These are phyloP conservation scores for Drosophila trapezifrons DNA, from an alignment of 1,140 invertebrate species.

Conservation along the genomic window DNA sequence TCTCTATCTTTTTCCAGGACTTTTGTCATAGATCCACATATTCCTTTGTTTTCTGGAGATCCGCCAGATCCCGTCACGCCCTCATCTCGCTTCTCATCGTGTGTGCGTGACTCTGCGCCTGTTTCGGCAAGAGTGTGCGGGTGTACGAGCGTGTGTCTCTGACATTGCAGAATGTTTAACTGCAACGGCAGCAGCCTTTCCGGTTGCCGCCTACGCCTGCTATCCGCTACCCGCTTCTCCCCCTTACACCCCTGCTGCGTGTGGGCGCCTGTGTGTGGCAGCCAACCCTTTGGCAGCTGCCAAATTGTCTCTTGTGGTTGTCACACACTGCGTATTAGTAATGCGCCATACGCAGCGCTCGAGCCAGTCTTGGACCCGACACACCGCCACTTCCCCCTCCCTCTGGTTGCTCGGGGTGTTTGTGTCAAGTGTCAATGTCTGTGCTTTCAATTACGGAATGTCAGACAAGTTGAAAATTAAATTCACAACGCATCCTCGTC, in stretches of 20 bases:
- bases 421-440: constrained; percentile 81
- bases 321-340: constrained; percentile 82
- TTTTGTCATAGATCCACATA: neutral
- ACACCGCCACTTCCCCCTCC: neutral
- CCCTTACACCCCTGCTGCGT: neutral
- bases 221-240: neutral
- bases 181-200: constrained; percentile 70
- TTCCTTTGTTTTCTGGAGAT: neutral
- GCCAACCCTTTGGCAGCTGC: constrained; percentile 77
- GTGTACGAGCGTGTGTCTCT: constrained; percentile 28
- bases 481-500: constrained; percentile 60
- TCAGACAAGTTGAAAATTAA: constrained; percentile 82
- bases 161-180: constrained; percentile 71
- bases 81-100: neutral
- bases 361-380: constrained; percentile 12
- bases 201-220: constrained; percentile 51
- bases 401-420: constrained; percentile 43
- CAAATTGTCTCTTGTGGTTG: constrained; percentile 82
- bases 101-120: constrained; percentile 36
- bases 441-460: constrained; percentile 79
- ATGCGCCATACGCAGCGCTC: constrained; percentile 67
- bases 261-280: constrained; percentile 5
- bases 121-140: constrained; percentile 24
- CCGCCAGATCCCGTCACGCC: constrained; percentile 10
- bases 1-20: neutral